phyloP scores from a whole-genome alignment of 2,113 vertebrate genomes.

The Dolichotis patagonum region DNA sequence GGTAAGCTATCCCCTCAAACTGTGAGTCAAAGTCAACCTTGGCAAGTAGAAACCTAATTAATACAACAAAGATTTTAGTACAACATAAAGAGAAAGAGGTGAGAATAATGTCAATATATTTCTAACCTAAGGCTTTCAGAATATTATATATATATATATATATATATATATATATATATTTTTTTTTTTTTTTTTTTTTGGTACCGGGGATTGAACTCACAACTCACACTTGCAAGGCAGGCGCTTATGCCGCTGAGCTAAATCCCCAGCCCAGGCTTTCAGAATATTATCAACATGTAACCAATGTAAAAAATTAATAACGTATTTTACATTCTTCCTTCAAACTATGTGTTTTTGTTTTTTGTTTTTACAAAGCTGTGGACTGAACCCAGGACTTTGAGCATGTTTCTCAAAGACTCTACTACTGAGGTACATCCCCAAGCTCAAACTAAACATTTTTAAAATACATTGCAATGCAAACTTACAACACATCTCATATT shows the following conservation, averaged over 20 bases:
- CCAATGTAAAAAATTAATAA: neutral
- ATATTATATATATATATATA: too few species aligned
- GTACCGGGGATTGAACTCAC: too few species aligned
- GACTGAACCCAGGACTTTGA: neutral
- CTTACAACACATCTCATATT: neutral
- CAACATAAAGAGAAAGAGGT: neutral
- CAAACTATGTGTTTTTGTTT: neutral
- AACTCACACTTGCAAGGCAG: too few species aligned
- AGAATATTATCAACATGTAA: neutral
- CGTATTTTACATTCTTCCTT: neutral
- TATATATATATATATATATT: too few species aligned
- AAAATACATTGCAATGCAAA: constrained; percentile 2
- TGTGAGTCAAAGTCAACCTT: neutral
- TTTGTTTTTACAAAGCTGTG: neutral
- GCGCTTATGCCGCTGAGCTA: too few species aligned
- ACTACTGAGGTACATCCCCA: neutral
- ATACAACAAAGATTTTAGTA: neutral
- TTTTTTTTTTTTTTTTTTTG: too few species aligned
- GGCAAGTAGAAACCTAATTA: neutral
- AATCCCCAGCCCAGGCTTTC: too few species aligned
- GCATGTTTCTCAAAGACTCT: neutral
- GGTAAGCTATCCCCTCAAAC: neutral
- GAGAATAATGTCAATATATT: neutral
- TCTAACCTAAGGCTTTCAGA: neutral
- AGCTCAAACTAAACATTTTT: neutral